Evolutionary conservation across 1,140 invertebrate genomes (phyloP).

Genomic region (Mya arenaria): DNA sequence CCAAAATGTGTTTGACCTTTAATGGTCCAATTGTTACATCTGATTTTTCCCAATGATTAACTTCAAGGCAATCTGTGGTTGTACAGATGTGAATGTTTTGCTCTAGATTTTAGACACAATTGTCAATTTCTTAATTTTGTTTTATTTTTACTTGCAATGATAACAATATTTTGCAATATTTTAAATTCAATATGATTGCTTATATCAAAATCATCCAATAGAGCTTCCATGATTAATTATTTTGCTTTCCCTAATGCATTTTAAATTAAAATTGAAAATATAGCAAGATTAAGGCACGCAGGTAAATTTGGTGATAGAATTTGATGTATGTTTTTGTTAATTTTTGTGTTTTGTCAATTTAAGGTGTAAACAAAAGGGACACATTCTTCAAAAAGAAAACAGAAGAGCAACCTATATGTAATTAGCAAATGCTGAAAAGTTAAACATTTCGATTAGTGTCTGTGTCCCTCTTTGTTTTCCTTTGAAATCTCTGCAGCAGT

Average conservation of each 20-base stretch:
- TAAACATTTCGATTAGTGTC: not conserved
- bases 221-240: not conserved
- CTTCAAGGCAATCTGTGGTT: no score
- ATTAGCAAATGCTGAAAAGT: not conserved
- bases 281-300: not conserved
- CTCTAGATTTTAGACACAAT: no score
- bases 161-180: not conserved
- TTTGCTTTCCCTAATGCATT: not conserved
- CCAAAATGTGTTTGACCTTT: no score
- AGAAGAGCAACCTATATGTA: not conserved
- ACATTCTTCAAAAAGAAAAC: slow-evolving; percentile 27
- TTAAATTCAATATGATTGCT: not conserved
- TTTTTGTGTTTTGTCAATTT: slow-evolving; percentile 2
- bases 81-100: no score
- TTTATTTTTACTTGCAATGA: not conserved
- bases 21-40: no score
- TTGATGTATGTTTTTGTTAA: not conserved
- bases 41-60: no score
- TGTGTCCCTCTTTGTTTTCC: slow-evolving; percentile 45
- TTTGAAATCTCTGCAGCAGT: slow-evolving; percentile 55
- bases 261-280: not conserved
- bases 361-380: slow-evolving; percentile 15
- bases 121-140: not conserved
- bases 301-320: not conserved
- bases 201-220: not conserved